Base-by-base conservation (phyloP, 2,888 invertebrate genomes). In the Aphodius sticticus region DNA sequence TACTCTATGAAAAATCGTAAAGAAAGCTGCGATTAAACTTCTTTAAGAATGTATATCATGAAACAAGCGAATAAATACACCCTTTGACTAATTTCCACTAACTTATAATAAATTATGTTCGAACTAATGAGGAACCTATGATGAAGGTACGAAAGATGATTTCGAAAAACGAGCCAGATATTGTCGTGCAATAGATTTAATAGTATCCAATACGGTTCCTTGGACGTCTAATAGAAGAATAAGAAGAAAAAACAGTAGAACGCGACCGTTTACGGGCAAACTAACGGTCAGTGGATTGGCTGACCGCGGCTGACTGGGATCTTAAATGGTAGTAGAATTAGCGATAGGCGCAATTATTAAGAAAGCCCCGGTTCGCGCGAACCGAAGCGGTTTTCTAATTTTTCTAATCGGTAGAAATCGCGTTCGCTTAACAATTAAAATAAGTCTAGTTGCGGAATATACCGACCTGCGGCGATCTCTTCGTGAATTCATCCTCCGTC, bases 401-500 rank as follows among this genome's bases (percentile, higher is more conserved):
- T 53, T 53, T 53, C 53, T 53, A 53, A 53, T 53, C 7, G 53
- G 53, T 53, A 53, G 53, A 53, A 53, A 53, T 74, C 74, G 16
- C 7, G n/a, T 35, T 26, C 37, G 16, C 12, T 9, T 6, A 74
- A 36, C 74, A 74, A 35, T 35, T 37, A 35, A 74, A 35, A 36
- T 74, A 74, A 7, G 15, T 70, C 36, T 53, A 9, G 16, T 74
- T 36, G 37, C 12, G 4, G 53, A 53, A 26, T 36, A 74, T 15
- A 86, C 89, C 90, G 90, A 96, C 96, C 93, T 96, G 95, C 80
- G 96, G 95, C 85, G 95, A 94, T 89, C 96, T 92, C 85, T 93
- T 94, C 84, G 93, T 92, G 88, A 98, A 97, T 86, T 97, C 96
- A 83, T 96, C 95, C 88, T 97, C 97, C 75, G 93, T 93, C 79